phyloP scores from a whole-genome alignment of 2,888 invertebrate species.

The Macrostomum cliftonense region DNA sequence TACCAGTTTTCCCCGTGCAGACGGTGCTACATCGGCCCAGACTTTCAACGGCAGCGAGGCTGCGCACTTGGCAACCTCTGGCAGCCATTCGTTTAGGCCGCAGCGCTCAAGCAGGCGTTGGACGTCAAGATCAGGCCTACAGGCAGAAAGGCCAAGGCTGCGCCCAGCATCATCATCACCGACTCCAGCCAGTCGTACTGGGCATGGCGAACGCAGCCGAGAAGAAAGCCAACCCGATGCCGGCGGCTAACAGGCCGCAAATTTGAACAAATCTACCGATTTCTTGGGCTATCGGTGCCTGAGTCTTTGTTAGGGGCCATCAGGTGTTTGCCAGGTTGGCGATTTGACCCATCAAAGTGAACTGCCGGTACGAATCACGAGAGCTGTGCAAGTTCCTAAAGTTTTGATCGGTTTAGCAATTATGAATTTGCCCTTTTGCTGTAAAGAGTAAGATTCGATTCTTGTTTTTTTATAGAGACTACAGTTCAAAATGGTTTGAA shows the following conservation, averaged over 20 bases:
- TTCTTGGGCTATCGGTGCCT: slow-evolving; percentile 11
- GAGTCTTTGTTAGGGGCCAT: slow-evolving; percentile 41
- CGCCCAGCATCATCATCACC: slow-evolving; percentile 43
- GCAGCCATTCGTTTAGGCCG: slow-evolving; percentile 11
- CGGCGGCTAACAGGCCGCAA: slow-evolving; percentile 27
- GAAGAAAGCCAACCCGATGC: slow-evolving; percentile 14
- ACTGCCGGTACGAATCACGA: slow-evolving; percentile 81
- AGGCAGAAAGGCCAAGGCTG: slow-evolving; percentile 11
- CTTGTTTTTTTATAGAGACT: too few species aligned
- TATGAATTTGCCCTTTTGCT: too few species aligned
- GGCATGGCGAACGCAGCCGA: slow-evolving; percentile 18
- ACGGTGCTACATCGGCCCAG: slow-evolving; percentile 9
- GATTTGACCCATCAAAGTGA: slow-evolving; percentile 85
- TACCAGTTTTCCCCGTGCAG: slow-evolving; percentile 8
- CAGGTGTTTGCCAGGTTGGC: slow-evolving; percentile 82
- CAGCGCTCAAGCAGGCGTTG: slow-evolving; percentile 10
- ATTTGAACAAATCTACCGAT: slow-evolving; percentile 26
- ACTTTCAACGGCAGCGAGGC: slow-evolving; percentile 7
- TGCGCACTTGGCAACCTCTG: slow-evolving; percentile 7
- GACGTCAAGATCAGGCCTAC: slow-evolving; percentile 10
- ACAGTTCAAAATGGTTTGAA: too few species aligned
- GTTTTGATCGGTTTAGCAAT: too few species aligned
- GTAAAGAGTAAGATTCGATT: too few species aligned
- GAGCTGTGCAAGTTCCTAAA: slow-evolving; percentile 41
- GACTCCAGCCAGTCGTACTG: slow-evolving; percentile 11